Evolutionary conservation across 2,113 vertebrate genomes (phyloP).

Genomic region (Anolis sagrei): DNA sequence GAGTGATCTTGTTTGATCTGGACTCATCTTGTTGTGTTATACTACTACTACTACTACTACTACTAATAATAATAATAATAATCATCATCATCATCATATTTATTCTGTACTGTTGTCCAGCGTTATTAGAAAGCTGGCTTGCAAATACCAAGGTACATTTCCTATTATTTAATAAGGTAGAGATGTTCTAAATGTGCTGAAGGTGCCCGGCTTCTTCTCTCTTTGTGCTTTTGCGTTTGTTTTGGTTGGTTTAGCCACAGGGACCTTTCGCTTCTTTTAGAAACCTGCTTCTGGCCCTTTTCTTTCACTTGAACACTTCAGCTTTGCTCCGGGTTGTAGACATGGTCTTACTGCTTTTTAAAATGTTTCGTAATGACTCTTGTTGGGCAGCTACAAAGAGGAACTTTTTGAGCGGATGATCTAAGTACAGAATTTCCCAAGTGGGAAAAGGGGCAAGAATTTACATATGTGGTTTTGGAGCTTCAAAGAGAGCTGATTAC

Average conservation of each 20-base stretch:
- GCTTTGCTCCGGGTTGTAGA: background rate
- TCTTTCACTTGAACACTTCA: background rate
- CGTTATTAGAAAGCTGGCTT: background rate
- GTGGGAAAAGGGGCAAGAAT: background rate
- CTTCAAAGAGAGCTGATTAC: background rate
- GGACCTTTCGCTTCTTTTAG: background rate
- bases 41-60: too few relatives aligned
- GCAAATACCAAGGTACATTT: background rate
- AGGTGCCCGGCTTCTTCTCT: background rate
- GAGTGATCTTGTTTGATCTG: too few relatives aligned
- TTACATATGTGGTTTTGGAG: background rate
- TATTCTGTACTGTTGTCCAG: rapidly evolving
- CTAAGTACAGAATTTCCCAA: background rate
- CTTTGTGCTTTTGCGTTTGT: background rate
- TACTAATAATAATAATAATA: too few relatives aligned
- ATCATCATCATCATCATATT: too few relatives aligned
- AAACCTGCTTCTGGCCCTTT: background rate
- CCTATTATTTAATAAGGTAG: background rate
- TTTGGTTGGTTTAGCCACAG: background rate
- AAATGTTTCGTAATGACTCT: background rate
- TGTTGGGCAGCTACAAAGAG: background rate
- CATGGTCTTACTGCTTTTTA: background rate
- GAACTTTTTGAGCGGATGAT: background rate
- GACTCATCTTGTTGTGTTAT: too few relatives aligned
- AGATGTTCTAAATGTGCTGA: background rate